phyloP scores from a whole-genome alignment of 1,140 invertebrate species.

The Drosophila rufa region DNA sequence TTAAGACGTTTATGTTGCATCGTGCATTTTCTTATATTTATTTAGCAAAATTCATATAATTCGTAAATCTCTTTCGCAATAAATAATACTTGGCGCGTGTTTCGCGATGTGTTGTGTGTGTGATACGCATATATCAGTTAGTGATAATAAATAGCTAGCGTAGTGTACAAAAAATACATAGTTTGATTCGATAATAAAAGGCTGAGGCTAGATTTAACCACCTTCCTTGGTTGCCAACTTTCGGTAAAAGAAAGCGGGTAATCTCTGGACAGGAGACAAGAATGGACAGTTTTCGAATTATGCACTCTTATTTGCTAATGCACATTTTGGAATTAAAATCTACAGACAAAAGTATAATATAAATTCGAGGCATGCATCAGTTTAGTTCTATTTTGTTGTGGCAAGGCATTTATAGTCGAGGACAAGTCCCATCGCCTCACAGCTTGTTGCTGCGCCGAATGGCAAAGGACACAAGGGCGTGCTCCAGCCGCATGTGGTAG shows the following conservation, averaged over 20 bases:
- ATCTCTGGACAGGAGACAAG: constrained; percentile 6
- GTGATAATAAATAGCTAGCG: constrained; percentile 72
- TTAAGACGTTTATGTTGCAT: constrained; percentile 21
- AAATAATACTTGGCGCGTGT: constrained; percentile 77
- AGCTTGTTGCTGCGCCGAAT: constrained; percentile 75
- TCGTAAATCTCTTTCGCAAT: constrained; percentile 58
- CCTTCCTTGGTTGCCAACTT: constrained; percentile 8
- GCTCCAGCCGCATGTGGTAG: constrained; percentile 74
- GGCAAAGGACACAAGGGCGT: constrained; percentile 73
- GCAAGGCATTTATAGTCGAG: constrained; percentile 49
- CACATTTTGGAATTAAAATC: constrained; percentile 41
- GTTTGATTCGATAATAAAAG: constrained; percentile 57
- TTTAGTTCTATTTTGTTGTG: constrained; percentile 29
- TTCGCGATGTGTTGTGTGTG: constrained; percentile 44
- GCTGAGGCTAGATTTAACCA: constrained; percentile 23
- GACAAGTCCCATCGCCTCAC: constrained; percentile 29
- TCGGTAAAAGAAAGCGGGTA: constrained; percentile 6
- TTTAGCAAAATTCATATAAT: constrained; percentile 57
- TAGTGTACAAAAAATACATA: constrained; percentile 68
- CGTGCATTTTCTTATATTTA: constrained; percentile 60
- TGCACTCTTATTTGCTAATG: constrained; percentile 50
- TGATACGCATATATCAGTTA: constrained; percentile 57
- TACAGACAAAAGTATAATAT: constrained; percentile 65
- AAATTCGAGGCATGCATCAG: constrained; percentile 64
- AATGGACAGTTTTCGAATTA: constrained; percentile 22